Percentiles rank a stretch among this genome's conserved stretches.
These are phyloP conservation scores for Oncorhynchus gorbuscha DNA, from an alignment of 2,113 vertebrate genomes.

Conservation along the genomic window DNA sequence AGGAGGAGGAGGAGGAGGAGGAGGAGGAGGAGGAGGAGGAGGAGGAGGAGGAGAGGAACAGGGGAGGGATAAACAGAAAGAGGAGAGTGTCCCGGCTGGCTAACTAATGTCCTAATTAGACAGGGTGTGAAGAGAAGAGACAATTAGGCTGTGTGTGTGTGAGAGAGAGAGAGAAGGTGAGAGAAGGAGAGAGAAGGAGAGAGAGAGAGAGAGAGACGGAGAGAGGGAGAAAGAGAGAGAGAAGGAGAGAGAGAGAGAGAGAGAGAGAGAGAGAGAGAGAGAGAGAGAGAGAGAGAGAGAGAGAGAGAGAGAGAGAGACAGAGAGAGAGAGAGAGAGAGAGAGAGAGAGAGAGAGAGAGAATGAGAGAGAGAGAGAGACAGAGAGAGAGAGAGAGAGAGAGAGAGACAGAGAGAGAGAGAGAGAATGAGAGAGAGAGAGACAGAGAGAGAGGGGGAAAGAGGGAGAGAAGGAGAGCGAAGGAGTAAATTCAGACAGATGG, in stretches of 20 bases:
- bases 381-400: background rate
- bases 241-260: background rate
- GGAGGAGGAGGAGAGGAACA: background rate
- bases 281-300: background rate
- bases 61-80: background rate
- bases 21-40: no score
- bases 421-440: slow-evolving; percentile 10
- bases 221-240: background rate
- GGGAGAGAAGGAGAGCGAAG: background rate
- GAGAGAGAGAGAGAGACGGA: background rate
- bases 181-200: background rate
- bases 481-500: background rate
- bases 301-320: background rate
- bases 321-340: background rate
- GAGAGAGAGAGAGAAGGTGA: background rate
- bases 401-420: background rate
- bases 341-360: background rate
- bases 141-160: background rate
- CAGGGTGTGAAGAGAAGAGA: background rate
- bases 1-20: background rate
- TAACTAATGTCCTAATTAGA: no score
- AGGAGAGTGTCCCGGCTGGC: background rate
- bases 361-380: background rate
- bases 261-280: background rate
- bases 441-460: slow-evolving; percentile 1